Evolutionary conservation across 2,888 invertebrate genomes (phyloP).

Genomic region (Thera obeliscata): DNA sequence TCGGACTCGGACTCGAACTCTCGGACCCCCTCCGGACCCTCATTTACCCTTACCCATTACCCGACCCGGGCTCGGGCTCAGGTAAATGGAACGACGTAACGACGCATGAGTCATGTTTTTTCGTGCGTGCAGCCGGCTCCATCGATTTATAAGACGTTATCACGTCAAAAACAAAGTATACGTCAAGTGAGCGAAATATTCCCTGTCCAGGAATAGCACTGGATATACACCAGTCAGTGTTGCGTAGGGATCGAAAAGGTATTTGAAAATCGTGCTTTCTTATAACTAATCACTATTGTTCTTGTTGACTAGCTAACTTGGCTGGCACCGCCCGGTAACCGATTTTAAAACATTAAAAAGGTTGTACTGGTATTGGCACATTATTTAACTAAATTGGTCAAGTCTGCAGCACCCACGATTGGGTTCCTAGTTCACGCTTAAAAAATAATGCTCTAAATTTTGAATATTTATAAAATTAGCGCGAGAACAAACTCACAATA

Average conservation of each 20-base stretch:
- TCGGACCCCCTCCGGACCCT: too few species aligned
- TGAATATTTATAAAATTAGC: neutral
- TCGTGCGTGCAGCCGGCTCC: too few species aligned
- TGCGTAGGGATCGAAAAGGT: neutral
- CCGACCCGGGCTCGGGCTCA: too few species aligned
- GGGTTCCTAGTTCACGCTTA: neutral
- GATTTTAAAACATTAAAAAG: constrained; percentile 36
- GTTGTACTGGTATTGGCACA: constrained; percentile 58
- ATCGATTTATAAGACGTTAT: too few species aligned
- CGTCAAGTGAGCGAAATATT: constrained; percentile 24
- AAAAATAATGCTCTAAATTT: constrained; percentile 1
- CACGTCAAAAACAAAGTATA: constrained; percentile 21
- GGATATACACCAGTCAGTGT: neutral
- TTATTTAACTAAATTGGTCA: constrained; percentile 25
- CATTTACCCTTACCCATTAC: too few species aligned
- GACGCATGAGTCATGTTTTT: too few species aligned
- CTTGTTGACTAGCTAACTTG: constrained; percentile 58
- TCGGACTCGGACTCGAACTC: too few species aligned
- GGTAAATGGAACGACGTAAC: too few species aligned
- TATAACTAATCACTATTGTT: constrained; percentile 33
- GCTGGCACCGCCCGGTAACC: constrained; percentile 55
- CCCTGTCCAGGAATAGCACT: neutral
- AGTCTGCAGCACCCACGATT: constrained; percentile 1
- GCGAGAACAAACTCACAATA: neutral
- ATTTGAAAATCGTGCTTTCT: constrained; percentile 15